Evolutionary conservation across 2,797 vertebrate species (phyloP), one percentile per base, ranked within the genome.

Genomic region (Acipenser transmontanus): DNA sequence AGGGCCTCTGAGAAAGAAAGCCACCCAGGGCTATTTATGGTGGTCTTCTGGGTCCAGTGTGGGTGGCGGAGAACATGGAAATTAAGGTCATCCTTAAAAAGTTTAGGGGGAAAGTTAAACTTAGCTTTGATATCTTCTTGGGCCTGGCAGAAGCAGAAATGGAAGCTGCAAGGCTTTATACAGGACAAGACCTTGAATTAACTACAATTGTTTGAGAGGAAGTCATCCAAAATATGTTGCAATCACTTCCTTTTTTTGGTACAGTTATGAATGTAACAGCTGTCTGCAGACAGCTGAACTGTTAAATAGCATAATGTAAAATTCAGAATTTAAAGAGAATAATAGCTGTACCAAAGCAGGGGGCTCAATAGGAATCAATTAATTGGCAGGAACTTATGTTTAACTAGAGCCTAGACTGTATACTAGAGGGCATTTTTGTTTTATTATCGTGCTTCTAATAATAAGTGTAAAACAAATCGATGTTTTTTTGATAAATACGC

Each of bases 31-130:
- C 48, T 78, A 72, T 84, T 83, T 81, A 77, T 70, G 80, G 74
- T 75, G 71, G 72, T 78, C 70, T 78, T 76, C 77, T 73, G 79
- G 74, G 70, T 76, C 71, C 72, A 65, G 62, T 78, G 74, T 81
- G 78, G 73, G 79, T 80, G 80, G 79, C 73, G 79, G 74, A 75
- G 74, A 77, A 69, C 71, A 62, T 49, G 52, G 62, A 50, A 51
- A 54, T 61, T 47, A 65, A 66, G 64, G 54, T 69, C n/a, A n/a
- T n/a, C 50, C 61, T 72, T 61, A 20, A 62, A 57, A 57, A 57
- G 9, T 57, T 72, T 66, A 66, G 65, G 74, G 34, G 47, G 71
- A 69, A 75, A 80, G 75, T 80, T 72, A 59, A 63, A 69, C 54
- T 17, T 12, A 65, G 50, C 47, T 47, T 69, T 63, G 49, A 68